phyloP scores from a whole-genome alignment of 2,888 invertebrate genomes.

The Epirrhoe alternata region DNA sequence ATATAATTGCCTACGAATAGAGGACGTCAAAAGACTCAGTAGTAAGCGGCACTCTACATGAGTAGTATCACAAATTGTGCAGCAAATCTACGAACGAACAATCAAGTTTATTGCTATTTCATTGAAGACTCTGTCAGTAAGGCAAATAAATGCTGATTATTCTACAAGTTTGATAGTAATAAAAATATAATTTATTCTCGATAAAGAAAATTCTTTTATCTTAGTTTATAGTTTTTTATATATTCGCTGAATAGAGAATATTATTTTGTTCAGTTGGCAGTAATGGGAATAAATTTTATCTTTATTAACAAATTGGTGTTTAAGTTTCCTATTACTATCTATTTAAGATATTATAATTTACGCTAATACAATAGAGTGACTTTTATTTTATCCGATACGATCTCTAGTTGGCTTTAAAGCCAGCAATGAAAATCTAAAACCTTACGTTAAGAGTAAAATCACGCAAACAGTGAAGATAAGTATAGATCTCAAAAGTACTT shows the following conservation, averaged over 20 bases:
- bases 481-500: constrained; percentile 76
- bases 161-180: constrained; percentile 48
- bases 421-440: constrained; percentile 60
- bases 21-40: constrained; percentile 80
- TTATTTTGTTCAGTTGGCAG: constrained; percentile 2
- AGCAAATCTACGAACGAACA: constrained; percentile 73
- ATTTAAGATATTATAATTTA: constrained; percentile 40
- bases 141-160: constrained; percentile 75
- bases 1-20: constrained; percentile 80
- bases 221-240: constrained; percentile 1
- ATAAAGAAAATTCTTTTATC: not conserved
- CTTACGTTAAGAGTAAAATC: constrained; percentile 65
- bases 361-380: constrained; percentile 54
- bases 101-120: constrained; percentile 80
- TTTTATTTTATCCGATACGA: constrained; percentile 53
- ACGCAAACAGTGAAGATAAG: constrained; percentile 69
- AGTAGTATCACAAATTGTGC: constrained; percentile 81
- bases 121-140: constrained; percentile 72
- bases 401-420: constrained; percentile 55
- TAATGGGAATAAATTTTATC: constrained; percentile 31
- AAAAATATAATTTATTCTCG: constrained; percentile 35
- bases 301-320: constrained; percentile 36
- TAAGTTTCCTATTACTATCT: constrained; percentile 31
- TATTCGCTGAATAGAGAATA: constrained; percentile 5
- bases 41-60: constrained; percentile 76